A percentile compares a stretch with the other conserved stretches of the same genome.
Evolutionary conservation across 2,888 invertebrate species (phyloP).

Genomic region (Microctonus hyperodae): DNA sequence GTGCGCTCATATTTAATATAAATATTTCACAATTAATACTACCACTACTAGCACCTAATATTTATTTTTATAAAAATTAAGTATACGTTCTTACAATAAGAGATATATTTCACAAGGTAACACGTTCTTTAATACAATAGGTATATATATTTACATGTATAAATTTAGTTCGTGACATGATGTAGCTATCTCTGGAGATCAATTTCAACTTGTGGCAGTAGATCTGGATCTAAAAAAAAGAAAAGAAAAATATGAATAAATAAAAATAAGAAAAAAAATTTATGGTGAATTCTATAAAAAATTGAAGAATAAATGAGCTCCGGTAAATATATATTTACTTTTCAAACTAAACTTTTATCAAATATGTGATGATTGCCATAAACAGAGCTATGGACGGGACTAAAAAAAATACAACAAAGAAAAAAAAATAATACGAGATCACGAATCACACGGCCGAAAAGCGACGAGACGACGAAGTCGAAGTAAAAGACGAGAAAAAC

Average conservation of each 20-base stretch:
- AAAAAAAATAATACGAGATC: constrained; percentile 18
- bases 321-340: background rate
- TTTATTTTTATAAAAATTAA: background rate
- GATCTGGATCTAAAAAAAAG: constrained; percentile 60
- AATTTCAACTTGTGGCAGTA: constrained; percentile 58
- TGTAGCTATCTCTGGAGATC: constrained; percentile 49
- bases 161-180: background rate
- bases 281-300: background rate
- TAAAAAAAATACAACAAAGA: constrained; percentile 23
- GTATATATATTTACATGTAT: background rate
- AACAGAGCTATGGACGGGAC: constrained; percentile 13
- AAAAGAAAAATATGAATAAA: too few relatives aligned
- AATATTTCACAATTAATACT: background rate
- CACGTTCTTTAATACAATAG: background rate
- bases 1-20: background rate
- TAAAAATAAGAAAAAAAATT: constrained; percentile 10
- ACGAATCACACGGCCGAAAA: constrained; percentile 29
- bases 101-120: background rate
- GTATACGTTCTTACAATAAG: background rate
- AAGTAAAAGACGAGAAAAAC: constrained; percentile 41
- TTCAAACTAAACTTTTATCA: background rate
- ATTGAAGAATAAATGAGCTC: background rate
- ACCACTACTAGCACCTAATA: background rate
- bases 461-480: constrained; percentile 35
- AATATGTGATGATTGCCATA: constrained; percentile 1